A percentile compares a stretch with the other conserved stretches of the same genome.
Conservation (phyloP, 2,797 vertebrate genomes). For the Centroberyx gerrardi region DNA sequence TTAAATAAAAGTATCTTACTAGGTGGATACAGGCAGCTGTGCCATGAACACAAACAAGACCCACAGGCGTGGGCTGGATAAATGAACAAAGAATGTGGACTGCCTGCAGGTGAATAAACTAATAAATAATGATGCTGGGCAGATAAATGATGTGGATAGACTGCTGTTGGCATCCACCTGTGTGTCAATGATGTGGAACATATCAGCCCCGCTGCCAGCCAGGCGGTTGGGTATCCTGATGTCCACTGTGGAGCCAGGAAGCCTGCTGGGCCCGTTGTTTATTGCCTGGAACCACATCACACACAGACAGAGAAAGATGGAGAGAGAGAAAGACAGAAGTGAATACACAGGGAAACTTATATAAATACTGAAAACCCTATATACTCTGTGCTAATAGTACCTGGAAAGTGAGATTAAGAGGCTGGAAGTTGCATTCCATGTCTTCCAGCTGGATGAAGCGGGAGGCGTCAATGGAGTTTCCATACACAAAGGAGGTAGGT, state of each 20-base stretch:
- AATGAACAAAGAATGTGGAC: constrained; percentile 46
- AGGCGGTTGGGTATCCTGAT: constrained; percentile 94
- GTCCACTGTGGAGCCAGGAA: constrained; percentile 92
- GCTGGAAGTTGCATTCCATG: constrained; percentile 94
- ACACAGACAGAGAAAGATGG: constrained; percentile 25
- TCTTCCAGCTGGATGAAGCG: constrained; percentile 92
- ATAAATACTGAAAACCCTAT: neutral
- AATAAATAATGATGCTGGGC: constrained; percentile 59
- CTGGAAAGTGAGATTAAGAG: constrained; percentile 96
- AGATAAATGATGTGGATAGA: constrained; percentile 45
- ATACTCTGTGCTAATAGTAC: constrained; percentile 72
- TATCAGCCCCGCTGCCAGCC: constrained; percentile 90
- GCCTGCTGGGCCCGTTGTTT: constrained; percentile 96
- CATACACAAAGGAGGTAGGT: constrained; percentile 94
- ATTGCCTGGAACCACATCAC: constrained; percentile 88
- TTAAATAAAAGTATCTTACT: constrained; percentile 34
- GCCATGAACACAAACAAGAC: constrained; percentile 32
- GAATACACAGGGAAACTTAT: constrained; percentile 23
- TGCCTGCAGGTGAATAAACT: constrained; percentile 60
- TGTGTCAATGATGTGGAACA: constrained; percentile 93
- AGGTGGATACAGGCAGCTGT: constrained; percentile 28
- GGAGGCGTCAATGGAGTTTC: constrained; percentile 91
- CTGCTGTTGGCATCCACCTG: constrained; percentile 87
- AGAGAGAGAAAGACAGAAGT: constrained; percentile 27
- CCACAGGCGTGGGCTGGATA: constrained; percentile 20